Evolutionary conservation across 2,113 vertebrate species (phyloP).

Genomic region (Lepus americanus): DNA sequence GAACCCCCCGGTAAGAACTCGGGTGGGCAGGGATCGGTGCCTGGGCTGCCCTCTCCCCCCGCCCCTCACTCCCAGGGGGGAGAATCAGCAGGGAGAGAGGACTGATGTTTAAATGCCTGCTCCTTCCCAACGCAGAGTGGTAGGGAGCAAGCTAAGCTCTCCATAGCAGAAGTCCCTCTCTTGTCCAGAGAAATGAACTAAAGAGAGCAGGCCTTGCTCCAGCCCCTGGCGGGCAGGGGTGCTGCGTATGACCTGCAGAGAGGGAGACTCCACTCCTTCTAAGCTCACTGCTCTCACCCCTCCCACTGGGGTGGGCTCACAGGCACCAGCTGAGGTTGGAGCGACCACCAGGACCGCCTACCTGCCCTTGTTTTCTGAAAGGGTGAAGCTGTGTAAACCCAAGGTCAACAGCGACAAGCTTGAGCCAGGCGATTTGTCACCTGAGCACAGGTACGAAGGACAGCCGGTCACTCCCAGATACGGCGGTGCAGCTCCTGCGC

Average conservation of each 20-base stretch:
- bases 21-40: not conserved
- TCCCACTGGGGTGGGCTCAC: not conserved
- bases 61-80: not conserved
- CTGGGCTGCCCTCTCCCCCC: not conserved
- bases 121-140: not conserved
- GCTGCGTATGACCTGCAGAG: not conserved
- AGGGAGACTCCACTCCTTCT: not conserved
- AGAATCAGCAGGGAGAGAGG: not conserved
- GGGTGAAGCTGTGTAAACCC: constrained; percentile 65
- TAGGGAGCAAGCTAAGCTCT: not conserved
- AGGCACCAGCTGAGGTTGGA: constrained; percentile 60
- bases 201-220: not conserved
- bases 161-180: not conserved
- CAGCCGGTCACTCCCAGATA: not conserved
- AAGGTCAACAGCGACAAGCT: not conserved
- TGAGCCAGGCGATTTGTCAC: constrained; percentile 51
- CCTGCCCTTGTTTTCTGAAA: constrained; percentile 68
- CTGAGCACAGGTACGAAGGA: constrained; percentile 61
- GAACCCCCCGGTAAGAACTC: constrained; percentile 62
- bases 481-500: not conserved
- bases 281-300: not conserved
- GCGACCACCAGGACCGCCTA: constrained; percentile 56
- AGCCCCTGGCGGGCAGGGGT: not conserved
- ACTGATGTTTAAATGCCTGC: constrained; percentile 14
- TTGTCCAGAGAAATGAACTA: not conserved